These are phyloP conservation scores for Mesembrinibis cayennensis DNA, from an alignment of 2,113 vertebrate species.

Conservation along the genomic window DNA sequence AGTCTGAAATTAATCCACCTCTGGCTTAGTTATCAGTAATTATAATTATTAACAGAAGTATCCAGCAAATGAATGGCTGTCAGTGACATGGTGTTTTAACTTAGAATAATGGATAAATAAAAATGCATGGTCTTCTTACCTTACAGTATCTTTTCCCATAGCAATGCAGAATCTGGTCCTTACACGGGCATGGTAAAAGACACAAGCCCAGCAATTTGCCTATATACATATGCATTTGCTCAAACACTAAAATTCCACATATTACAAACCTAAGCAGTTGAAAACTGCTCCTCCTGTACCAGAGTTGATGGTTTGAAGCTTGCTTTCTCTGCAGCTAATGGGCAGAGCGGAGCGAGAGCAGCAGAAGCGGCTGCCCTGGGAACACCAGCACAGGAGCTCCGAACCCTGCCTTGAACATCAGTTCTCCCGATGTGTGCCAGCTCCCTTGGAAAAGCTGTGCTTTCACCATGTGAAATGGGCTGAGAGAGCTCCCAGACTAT, in stretches of 20 bases:
- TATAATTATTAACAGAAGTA: conserved; percentile 57
- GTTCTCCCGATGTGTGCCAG: fast-evolving
- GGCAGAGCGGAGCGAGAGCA: fast-evolving
- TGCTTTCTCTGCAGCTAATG: background rate
- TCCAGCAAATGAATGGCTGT: background rate
- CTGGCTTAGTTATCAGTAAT: conserved; percentile 43
- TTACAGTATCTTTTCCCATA: background rate
- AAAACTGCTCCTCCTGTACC: background rate
- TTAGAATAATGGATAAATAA: background rate
- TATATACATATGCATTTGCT: background rate
- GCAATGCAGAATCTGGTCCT: background rate
- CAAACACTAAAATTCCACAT: background rate
- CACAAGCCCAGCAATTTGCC: background rate
- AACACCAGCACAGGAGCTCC: background rate
- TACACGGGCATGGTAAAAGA: background rate
- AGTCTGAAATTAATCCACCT: conserved; percentile 44
- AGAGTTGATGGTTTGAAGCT: background rate
- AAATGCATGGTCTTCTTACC: background rate
- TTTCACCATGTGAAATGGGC: background rate
- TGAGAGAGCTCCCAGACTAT: background rate
- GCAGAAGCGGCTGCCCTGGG: background rate
- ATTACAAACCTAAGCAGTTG: background rate
- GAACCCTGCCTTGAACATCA: background rate
- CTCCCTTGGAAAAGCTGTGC: background rate
- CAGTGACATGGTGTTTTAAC: background rate